These are phyloP conservation scores for Poeciliopsis infans DNA, from an alignment of 2,797 vertebrate genomes.

Conservation along the genomic window DNA sequence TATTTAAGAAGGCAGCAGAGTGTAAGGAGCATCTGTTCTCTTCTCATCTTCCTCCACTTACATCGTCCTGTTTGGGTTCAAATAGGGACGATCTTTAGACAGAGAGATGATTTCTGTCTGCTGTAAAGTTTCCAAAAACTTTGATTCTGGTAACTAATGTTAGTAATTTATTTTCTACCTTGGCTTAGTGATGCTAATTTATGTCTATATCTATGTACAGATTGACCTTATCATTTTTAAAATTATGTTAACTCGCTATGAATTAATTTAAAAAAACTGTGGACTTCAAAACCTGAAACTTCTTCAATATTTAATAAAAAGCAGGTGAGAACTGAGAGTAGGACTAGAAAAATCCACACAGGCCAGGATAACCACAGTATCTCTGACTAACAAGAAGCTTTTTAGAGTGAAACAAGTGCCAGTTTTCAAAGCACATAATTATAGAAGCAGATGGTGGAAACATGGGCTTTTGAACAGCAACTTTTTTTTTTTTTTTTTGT, in stretches of 20 bases:
- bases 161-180: neutral
- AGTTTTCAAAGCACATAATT: slow-evolving; percentile 30
- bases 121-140: neutral
- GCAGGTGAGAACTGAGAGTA: neutral
- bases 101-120: neutral
- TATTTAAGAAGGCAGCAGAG: neutral
- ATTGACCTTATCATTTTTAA: neutral
- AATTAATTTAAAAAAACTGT: neutral
- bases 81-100: neutral
- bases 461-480: slow-evolving; percentile 14
- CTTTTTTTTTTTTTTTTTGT: neutral
- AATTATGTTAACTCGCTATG: neutral
- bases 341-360: neutral
- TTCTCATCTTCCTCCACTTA: neutral
- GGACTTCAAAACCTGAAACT: neutral
- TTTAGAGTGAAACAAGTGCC: slow-evolving; percentile 9
- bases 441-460: slow-evolving; percentile 31
- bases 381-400: slow-evolving; percentile 1
- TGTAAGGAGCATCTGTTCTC: neutral
- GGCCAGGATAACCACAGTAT: neutral
- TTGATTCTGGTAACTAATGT: neutral
- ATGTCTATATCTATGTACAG: neutral
- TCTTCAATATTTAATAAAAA: neutral
- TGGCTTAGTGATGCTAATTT: neutral
- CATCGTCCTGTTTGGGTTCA: neutral